Base-by-base conservation (phyloP, 2,888 invertebrate genomes). In the Bruchidius siliquastri region DNA sequence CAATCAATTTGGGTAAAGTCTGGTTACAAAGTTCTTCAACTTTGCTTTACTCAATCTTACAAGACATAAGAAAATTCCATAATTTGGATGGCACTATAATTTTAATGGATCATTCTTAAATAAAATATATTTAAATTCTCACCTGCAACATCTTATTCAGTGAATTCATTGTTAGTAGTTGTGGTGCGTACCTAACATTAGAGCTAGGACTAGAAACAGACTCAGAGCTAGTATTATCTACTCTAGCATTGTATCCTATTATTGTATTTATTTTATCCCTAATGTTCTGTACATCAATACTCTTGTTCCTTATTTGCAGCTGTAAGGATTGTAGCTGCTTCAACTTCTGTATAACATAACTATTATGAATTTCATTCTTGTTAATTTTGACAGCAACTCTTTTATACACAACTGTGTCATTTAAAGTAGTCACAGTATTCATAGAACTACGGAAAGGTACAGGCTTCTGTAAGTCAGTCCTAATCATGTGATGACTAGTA, bases 291-390 rank as follows among this genome's bases (percentile, higher is more conserved):
- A 91, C 91, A 6, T 92, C 91, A 22, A 91, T 89, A 68, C 90
- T 89, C 73, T 90, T 89, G 80, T 92, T 92, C 83, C 92, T 92
- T 74, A 93, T 91, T 2, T 91, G 89, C 77, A 94, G 91, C 87
- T 94, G 94, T 20, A 92, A 85, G 68, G 90, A 88, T 83, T 93
- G 93, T 49, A 94, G 82, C 80, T 90, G 90, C 73, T 92, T 89
- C n/a, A 96, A 85, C 77, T 92, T 92, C 0, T 89, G 89, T 6
- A 94, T 89, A 69, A 90, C 91, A 81, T 95, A 95, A 83, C 94
- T 94, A 1, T 89, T 90, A 76, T 92, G 90, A 71, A 94, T 89
- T 82, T 94, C 93, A 0, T 88, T 88, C 77, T 88, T 88, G 0
- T 88, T 83, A 78, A 91, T 89, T 77, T 86, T 89, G 20, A 90